Evolutionary conservation across 2,888 invertebrate species (phyloP).

Genomic region (Lasiommata megera): DNA sequence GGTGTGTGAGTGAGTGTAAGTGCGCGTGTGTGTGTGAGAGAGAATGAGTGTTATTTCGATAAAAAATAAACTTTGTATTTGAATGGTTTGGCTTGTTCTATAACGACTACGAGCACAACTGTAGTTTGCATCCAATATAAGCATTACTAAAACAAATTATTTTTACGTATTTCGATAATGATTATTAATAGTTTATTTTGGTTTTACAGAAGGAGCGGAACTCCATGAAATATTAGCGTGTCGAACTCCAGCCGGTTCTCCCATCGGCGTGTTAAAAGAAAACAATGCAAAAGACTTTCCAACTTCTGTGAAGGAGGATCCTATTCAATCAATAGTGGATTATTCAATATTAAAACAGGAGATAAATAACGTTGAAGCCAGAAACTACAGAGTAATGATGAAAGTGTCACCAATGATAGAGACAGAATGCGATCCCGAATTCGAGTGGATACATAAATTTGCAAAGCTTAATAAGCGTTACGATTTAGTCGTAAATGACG

Average conservation of each 20-base stretch:
- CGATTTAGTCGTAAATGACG: slow-evolving; percentile 51
- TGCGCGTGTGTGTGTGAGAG: no score
- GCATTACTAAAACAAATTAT: no score
- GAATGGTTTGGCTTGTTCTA: no score
- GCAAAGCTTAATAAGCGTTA: slow-evolving; percentile 39
- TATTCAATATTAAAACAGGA: slow-evolving; percentile 34
- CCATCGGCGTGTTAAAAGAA: slow-evolving; percentile 24
- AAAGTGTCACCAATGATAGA: slow-evolving; percentile 60
- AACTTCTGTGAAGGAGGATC: neutral
- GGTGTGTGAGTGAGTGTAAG: no score
- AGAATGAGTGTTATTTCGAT: no score
- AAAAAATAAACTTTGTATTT: no score
- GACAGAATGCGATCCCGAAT: slow-evolving; percentile 44
- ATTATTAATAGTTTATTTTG: neutral
- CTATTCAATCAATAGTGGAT: neutral
- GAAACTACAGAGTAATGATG: slow-evolving; percentile 45
- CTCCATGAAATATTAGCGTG: slow-evolving; percentile 38
- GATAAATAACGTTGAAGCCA: slow-evolving; percentile 32
- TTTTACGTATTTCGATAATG: neutral
- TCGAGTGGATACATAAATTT: slow-evolving; percentile 62
- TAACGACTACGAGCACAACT: no score
- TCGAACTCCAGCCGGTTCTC: slow-evolving; percentile 33
- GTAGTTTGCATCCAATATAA: no score
- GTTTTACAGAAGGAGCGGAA: slow-evolving; percentile 35
- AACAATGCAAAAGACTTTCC: slow-evolving; percentile 23